Conservation (phyloP, 1,140 invertebrate genomes). For the Parapsyche elsis region DNA sequence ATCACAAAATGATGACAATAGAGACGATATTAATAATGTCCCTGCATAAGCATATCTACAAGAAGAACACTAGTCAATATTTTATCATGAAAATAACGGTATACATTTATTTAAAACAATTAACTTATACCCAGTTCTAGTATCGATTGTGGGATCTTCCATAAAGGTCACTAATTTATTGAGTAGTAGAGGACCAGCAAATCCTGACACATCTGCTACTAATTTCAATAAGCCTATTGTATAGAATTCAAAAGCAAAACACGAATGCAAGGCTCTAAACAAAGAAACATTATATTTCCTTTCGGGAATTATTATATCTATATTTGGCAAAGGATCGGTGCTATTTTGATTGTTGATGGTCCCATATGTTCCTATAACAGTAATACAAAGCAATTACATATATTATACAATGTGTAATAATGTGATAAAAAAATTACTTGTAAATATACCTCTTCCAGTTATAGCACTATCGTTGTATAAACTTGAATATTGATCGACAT, state of each 20-base stretch:
- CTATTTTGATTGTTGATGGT: conserved; percentile 58
- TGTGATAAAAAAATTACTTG: background rate
- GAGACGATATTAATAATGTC: conserved; percentile 74
- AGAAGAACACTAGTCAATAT: conserved; percentile 37
- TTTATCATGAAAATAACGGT: conserved; percentile 6
- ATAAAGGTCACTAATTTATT: conserved; percentile 85
- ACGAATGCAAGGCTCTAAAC: conserved; percentile 79
- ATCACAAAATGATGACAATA: conserved; percentile 82
- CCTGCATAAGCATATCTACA: conserved; percentile 80
- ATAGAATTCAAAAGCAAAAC: conserved; percentile 91
- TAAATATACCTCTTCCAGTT: conserved; percentile 1
- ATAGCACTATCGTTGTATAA: background rate
- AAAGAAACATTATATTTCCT: conserved; percentile 71
- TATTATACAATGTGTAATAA: background rate
- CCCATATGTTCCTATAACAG: conserved; percentile 60
- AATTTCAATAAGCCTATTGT: conserved; percentile 89
- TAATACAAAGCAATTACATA: background rate
- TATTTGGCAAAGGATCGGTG: conserved; percentile 2
- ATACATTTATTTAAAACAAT: background rate
- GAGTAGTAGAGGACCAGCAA: conserved; percentile 90
- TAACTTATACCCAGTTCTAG: conserved; percentile 69
- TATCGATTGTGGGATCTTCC: conserved; percentile 76
- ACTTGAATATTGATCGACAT: conserved; percentile 61
- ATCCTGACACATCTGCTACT: conserved; percentile 82
- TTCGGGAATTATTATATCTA: conserved; percentile 55